phyloP scores from a whole-genome alignment of 2,797 vertebrate species.

The Glyptemys insculpta region DNA sequence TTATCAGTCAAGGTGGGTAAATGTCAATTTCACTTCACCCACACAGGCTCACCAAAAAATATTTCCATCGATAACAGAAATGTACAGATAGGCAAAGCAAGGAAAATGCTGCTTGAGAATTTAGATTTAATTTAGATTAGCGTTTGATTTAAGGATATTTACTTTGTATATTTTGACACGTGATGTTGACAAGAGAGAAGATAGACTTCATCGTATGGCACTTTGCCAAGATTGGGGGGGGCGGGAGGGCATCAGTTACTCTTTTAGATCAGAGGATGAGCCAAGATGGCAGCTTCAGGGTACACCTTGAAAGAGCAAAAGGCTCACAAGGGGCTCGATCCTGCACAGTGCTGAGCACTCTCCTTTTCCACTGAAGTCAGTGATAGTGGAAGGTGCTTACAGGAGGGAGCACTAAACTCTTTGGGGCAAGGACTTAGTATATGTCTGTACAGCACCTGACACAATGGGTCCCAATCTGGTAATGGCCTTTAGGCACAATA shows the following conservation, averaged over 20 bases:
- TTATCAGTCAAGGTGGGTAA: not conserved
- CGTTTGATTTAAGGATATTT: not conserved
- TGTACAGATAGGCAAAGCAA: not conserved
- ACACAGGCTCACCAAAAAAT: not conserved
- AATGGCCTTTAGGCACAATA: not conserved
- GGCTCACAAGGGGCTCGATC: not conserved
- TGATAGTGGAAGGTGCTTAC: not conserved
- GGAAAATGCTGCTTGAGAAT: not conserved
- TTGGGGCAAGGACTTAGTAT: fast-evolving
- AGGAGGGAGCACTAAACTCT: not conserved
- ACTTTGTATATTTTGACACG: not conserved
- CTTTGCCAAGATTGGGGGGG: not conserved
- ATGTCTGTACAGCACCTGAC: not conserved
- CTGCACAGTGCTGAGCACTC: not conserved
- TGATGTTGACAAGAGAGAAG: not conserved
- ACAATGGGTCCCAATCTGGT: fast-evolving
- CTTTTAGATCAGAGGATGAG: fast-evolving
- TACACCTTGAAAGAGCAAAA: not conserved
- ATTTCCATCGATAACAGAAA: not conserved
- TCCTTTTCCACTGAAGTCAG: not conserved
- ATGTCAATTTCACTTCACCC: not conserved
- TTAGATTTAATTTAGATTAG: not conserved
- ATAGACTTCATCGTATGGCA: not conserved
- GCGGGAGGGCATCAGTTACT: not conserved
- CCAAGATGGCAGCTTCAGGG: not conserved